Evolutionary conservation across 2,888 invertebrate species (phyloP), one percentile per base, ranked within the genome.

Genomic region (Trimorus sp.): DNA sequence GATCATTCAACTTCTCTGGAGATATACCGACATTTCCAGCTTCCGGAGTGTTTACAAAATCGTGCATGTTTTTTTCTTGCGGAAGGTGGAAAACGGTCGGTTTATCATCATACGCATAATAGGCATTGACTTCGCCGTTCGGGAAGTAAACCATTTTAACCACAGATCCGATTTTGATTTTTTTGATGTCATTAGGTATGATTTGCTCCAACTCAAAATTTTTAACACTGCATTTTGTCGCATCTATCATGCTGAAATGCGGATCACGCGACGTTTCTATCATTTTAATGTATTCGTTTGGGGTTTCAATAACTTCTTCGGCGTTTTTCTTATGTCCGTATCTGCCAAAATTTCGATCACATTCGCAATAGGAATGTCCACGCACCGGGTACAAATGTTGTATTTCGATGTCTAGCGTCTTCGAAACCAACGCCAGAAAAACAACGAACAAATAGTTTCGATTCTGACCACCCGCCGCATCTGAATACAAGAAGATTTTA

Each of bases 401-500:
- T 78, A 83, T 82, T 75, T 82, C 66, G 14, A 68, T 45, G 71
- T 83, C 58, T 8, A 78, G 68, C 38, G 79, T 40, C 9, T 37
- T 37, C 0, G 82, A 45, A n/a, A 83, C 8, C n/a, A 60, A 40
- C 7, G 75, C 73, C 8, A 82, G 63, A 75, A 76, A 71, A 36
- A 1, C 11, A 9, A 65, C 7, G 3, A 65, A 11, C 7, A n/a
- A 26, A 11, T 83, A 68, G 69, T 84, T 85, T 11, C 79, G 14
- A 37, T 85, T 85, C 59, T 82, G 83, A 0, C 83, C 82, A 6
- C 83, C 80, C 3, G 58, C 63, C 8, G 83, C 79, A 56, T 83
- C 84, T 7, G 83, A 84, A 54, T 60, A 83, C 51, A 83, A 59
- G 59, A 65, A 74, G 45, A 84, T 78, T 68, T 80, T 76, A 37